Conservation (phyloP, 2,888 invertebrate genomes). For the Tryphoninae sp. region DNA sequence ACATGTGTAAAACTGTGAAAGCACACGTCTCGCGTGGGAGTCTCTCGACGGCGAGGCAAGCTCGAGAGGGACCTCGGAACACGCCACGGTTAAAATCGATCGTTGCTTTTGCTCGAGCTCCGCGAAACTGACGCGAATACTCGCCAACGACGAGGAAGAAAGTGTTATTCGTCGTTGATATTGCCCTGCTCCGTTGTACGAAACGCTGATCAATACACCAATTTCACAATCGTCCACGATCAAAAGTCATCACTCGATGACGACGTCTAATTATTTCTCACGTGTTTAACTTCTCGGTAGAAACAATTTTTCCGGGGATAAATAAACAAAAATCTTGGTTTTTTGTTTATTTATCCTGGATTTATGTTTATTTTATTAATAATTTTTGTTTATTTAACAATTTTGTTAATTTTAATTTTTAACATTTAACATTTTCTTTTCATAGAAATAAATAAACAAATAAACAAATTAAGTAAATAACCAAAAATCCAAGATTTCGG, state of each 20-base stretch:
- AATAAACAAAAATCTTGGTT: too few relatives aligned
- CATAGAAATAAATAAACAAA: too few relatives aligned
- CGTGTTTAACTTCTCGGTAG: too few relatives aligned
- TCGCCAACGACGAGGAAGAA: conserved; percentile 11
- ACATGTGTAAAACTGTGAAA: background rate
- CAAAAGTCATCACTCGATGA: background rate
- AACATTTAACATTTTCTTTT: too few relatives aligned
- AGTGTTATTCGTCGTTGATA: background rate
- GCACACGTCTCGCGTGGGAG: conserved; percentile 42
- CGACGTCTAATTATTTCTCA: too few relatives aligned
- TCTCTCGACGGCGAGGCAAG: conserved; percentile 29
- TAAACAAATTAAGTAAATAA: too few relatives aligned
- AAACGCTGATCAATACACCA: conserved; percentile 34
- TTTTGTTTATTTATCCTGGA: too few relatives aligned
- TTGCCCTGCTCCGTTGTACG: background rate
- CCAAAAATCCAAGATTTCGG: too few relatives aligned
- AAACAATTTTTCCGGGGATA: too few relatives aligned
- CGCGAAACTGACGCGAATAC: conserved; percentile 42
- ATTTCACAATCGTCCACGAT: conserved; percentile 18
- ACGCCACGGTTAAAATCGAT: conserved; percentile 52
- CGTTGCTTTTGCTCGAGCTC: conserved; percentile 42
- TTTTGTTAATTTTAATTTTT: too few relatives aligned
- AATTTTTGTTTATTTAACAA: too few relatives aligned
- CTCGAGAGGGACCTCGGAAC: conserved; percentile 30
- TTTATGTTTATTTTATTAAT: too few relatives aligned